Base-by-base conservation (phyloP, 1,140 invertebrate species). In the Vollenhovia emeryi region DNA sequence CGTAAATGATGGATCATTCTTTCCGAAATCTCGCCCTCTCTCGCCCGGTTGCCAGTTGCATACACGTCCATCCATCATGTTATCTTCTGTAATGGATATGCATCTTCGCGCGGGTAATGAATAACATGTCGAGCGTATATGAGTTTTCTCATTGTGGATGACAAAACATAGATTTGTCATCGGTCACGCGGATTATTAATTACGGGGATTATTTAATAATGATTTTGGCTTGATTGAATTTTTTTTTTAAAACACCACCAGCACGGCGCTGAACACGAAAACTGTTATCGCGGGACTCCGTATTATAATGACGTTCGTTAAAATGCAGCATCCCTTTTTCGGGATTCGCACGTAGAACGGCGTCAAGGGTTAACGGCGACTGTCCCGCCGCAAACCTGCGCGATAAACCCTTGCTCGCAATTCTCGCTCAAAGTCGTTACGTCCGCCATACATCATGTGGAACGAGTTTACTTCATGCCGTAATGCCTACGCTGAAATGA, bases 341-440 rank as follows among this genome's bases (percentile, higher is more conserved):
- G 83, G 52, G 48, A 85, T 27, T 68, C 33, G 24, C 18, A 15
- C n/a, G 8, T 21, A 59, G 66, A 59, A 43, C 43, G 52, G 50
- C 9, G 60, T 64, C 57, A 71, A 79, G 78, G 84, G 59, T 86
- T 88, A 88, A 88, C 78, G 75, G 55, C 62, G 74, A 62, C 62
- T 79, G 64, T 88, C 69, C 59, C 40, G 48, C 66, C 78, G 71
- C 84, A 79, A 86, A 79, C 43, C 76, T 69, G 57, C 30, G 36
- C 74, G 87, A 89, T 89, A 87, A 91, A 91, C 79, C 66, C 57
- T 74, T 75, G 59, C 71, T 83, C 71, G 75, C 57, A 87, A 86
- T 86, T 85, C 82, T 84, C 80, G 84, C 57, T 76, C 40, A 27
- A 84, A 88, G 73, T 91, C 84, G 88, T 91, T 90, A 91, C 71